Evolutionary conservation across 2,113 vertebrate species (phyloP).

Genomic region (Cacatua alba): DNA sequence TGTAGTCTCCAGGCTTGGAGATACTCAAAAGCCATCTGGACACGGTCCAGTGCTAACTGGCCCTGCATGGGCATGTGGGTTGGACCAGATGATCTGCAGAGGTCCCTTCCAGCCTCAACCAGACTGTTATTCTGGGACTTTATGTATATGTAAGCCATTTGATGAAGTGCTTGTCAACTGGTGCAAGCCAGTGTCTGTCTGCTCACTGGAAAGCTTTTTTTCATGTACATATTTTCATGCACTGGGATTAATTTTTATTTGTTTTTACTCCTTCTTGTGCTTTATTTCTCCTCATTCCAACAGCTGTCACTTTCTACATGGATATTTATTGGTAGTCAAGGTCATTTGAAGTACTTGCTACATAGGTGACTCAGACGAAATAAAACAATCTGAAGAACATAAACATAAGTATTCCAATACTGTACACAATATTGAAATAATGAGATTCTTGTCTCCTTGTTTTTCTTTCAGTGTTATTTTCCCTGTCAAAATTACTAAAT

Average conservation of each 20-base stretch:
- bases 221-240: not conserved
- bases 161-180: not conserved
- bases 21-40: not conserved
- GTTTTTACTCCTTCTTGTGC: not conserved
- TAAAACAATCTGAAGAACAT: not conserved
- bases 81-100: not conserved
- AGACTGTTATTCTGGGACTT: not conserved
- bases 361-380: not conserved
- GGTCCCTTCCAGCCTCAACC: not conserved
- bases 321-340: not conserved
- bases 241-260: not conserved
- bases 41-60: accelerated
- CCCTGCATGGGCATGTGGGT: not conserved
- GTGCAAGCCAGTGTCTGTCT: not conserved
- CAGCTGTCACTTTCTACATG: not conserved
- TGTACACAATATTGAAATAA: not conserved
- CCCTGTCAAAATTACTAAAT: not conserved
- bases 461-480: not conserved
- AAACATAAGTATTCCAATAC: not conserved
- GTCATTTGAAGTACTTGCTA: not conserved
- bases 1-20: not conserved
- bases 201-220: not conserved
- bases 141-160: not conserved
- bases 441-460: not conserved
- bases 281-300: not conserved